Evolutionary conservation across 2,888 invertebrate species (phyloP), one percentile per base, ranked within the genome.

Genomic region (Emmelina monodactyla): DNA sequence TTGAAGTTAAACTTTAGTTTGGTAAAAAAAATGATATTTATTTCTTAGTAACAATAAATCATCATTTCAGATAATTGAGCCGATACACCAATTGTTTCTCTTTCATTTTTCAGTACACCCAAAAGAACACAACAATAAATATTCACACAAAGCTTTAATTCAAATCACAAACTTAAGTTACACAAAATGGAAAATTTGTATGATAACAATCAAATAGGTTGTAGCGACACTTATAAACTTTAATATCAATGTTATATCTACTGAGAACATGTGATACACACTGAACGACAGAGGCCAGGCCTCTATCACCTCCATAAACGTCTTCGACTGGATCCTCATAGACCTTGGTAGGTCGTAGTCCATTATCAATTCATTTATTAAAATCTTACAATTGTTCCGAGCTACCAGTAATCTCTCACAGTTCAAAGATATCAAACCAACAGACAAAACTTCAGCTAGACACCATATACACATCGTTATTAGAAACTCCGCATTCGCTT

Each of bases 201-300:
- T 58, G 16, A 70, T 60, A 14, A 73, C 57, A 47, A 75, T 69
- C 32, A 72, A 55, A 43, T 70, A 73, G 1, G 72, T 69, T 0
- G 71, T 67, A 11, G 67, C 61, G 2, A 71, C 60, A 41, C 67
- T 70, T 25, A 71, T 57, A 38, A 70, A 73, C 34, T 70, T 71
- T 7, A 72, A 47, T 49, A 71, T 60, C 3, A 75, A 43, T 1
- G 64, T 64, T 14, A 71, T 57, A 40, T 75, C 66, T 2, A 75
- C 55, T 3, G 61, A 53, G 41, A 70, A 65, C 63, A 73, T 64
- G 35, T 69, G 62, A 33, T 62, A 73, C 2, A 65, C 49, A 14
- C 45, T 55, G 5, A 68, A 51, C 0, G 49, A 45, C 12, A 68
- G 41, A 2, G 65, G 56, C 66, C 68, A 71, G 0, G 63, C 58